These are phyloP conservation scores for Poeciliopsis retropinna DNA, from an alignment of 2,113 vertebrate genomes.

Conservation along the genomic window DNA sequence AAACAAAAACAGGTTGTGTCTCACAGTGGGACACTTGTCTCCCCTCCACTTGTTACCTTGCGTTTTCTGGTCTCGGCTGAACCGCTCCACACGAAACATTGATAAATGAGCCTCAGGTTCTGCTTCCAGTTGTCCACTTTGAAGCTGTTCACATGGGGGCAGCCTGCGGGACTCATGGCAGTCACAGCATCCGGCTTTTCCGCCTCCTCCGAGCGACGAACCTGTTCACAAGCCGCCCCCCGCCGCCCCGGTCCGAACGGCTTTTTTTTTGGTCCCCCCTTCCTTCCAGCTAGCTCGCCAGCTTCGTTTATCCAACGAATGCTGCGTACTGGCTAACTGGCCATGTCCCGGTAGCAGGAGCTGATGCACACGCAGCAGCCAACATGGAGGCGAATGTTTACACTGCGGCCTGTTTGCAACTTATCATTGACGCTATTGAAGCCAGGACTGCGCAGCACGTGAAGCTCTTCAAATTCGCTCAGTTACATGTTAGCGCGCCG, in stretches of 20 bases:
- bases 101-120: conserved; percentile 96
- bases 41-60: conserved; percentile 83
- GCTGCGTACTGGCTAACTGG: conserved; percentile 69
- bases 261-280: background rate
- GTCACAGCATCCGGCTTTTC: conserved; percentile 72
- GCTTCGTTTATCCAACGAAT: conserved; percentile 55
- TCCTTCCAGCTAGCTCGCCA: conserved; percentile 51
- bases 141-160: conserved; percentile 93
- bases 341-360: conserved; percentile 59
- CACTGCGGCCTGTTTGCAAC: conserved; percentile 2
- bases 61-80: conserved; percentile 94
- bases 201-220: conserved; percentile 55
- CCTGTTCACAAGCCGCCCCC: conserved; percentile 51
- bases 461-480: conserved; percentile 34
- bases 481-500: conserved; percentile 73
- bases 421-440: conserved; percentile 2
- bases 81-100: conserved; percentile 97
- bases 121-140: conserved; percentile 99
- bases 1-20: background rate
- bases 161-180: conserved; percentile 93
- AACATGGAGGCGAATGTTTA: conserved; percentile 53
- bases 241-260: conserved; percentile 39
- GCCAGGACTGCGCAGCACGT: conserved; percentile 2
- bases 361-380: conserved; percentile 42
- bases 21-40: background rate